Evolutionary conservation across 1,140 invertebrate species (phyloP).

Genomic region (Diploscapter pachys): DNA sequence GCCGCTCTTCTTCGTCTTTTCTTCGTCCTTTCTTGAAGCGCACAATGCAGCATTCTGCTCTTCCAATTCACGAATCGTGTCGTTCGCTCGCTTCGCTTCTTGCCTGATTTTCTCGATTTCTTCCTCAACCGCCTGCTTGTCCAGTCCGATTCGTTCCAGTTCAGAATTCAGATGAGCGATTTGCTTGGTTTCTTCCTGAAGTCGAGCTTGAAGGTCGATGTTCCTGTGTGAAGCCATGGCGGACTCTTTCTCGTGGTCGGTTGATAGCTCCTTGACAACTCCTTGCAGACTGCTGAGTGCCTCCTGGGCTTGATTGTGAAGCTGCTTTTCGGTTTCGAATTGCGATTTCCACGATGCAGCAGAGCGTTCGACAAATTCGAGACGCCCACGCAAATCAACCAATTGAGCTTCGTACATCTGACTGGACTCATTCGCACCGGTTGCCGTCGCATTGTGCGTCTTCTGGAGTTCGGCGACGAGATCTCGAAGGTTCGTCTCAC

Average conservation of each 20-base stretch:
- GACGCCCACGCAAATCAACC: conserved; percentile 18
- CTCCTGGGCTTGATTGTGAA: conserved; percentile 13
- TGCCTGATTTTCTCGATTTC: conserved; percentile 17
- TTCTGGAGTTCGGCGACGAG: conserved; percentile 5
- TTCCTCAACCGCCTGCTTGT: conserved; percentile 33
- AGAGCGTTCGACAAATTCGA: conserved; percentile 16
- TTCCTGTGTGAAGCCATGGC: conserved; percentile 17
- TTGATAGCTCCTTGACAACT: conserved; percentile 28
- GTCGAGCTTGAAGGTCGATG: conserved; percentile 4
- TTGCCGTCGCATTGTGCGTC: background rate
- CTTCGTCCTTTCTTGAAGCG: too few species aligned
- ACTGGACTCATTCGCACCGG: conserved; percentile 12
- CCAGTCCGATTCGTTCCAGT: conserved; percentile 20
- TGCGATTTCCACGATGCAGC: conserved; percentile 12
- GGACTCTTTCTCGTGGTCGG: conserved; percentile 32
- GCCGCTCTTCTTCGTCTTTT: background rate
- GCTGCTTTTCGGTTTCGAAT: background rate
- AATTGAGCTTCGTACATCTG: conserved; percentile 12
- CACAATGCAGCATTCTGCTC: too few species aligned
- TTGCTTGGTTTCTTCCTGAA: conserved; percentile 7
- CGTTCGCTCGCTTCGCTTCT: conserved; percentile 12
- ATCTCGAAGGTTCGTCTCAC: conserved; percentile 26
- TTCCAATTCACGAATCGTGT: too few species aligned
- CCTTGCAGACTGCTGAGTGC: conserved; percentile 29
- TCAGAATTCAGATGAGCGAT: conserved; percentile 16